Percentiles rank a stretch among this genome's conserved stretches.
These are phyloP conservation scores for Xenops minutus DNA, from an alignment of 2,797 vertebrate genomes.

Conservation along the genomic window DNA sequence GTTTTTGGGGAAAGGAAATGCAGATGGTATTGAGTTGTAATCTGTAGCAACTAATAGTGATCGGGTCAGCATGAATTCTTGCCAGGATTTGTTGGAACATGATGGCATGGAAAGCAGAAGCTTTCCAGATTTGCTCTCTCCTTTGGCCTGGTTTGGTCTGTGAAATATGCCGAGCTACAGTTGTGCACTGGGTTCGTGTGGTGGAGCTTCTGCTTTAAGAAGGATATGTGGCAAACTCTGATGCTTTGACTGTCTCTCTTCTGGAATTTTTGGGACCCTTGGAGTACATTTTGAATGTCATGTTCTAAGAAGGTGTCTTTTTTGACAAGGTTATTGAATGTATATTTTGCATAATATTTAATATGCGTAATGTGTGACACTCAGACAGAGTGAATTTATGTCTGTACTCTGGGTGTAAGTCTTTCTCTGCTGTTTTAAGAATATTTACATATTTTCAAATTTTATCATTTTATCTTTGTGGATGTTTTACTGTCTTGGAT, in stretches of 20 bases:
- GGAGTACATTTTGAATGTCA: background rate
- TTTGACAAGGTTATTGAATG: background rate
- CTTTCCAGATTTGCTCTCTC: slow-evolving; percentile 52
- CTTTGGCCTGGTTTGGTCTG: slow-evolving; percentile 33
- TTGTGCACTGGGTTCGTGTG: background rate
- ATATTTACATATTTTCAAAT: background rate
- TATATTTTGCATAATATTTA: background rate
- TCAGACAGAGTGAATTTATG: background rate
- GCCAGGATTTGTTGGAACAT: slow-evolving; percentile 63
- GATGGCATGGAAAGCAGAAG: slow-evolving; percentile 53
- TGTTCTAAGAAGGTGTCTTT: background rate
- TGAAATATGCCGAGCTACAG: background rate
- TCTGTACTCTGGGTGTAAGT: background rate
- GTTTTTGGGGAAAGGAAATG: slow-evolving; percentile 23
- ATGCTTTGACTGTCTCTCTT: background rate
- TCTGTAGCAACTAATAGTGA: slow-evolving; percentile 57
- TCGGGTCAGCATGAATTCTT: slow-evolving; percentile 63
- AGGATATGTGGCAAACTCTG: background rate
- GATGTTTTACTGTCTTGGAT: background rate
- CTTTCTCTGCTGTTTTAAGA: background rate
- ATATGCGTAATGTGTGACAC: background rate
- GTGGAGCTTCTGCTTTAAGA: background rate
- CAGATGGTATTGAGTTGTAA: slow-evolving; percentile 58
- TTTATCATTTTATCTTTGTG: background rate
- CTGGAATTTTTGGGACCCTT: background rate